phyloP scores from a whole-genome alignment of 2,888 invertebrate genomes.

The Trichacis sp. region DNA sequence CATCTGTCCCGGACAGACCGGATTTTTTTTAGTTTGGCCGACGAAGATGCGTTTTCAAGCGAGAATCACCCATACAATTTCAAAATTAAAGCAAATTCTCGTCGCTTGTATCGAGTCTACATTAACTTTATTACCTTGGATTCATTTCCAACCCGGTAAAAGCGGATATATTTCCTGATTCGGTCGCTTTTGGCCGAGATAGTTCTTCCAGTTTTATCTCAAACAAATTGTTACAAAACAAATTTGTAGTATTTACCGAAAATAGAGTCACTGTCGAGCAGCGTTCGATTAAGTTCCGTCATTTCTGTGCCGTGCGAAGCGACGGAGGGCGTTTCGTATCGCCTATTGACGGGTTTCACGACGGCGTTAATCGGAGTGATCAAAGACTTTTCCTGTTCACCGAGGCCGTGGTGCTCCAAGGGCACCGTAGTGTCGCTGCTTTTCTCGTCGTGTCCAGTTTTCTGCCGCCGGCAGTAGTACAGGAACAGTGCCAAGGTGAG shows the following conservation, averaged over 20 bases:
- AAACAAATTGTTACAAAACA: background rate
- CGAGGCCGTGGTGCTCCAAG: slow-evolving; percentile 81
- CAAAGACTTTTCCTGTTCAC: slow-evolving; percentile 87
- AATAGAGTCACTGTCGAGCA: slow-evolving; percentile 84
- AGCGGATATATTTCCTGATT: no score
- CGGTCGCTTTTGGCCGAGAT: no score
- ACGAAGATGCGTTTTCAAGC: no score
- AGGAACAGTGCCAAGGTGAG: slow-evolving; percentile 72
- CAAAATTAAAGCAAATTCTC: no score
- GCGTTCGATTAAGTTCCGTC: slow-evolving; percentile 84
- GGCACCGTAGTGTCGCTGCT: slow-evolving; percentile 74
- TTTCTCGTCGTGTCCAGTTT: slow-evolving; percentile 73
- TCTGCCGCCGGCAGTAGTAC: slow-evolving; percentile 72
- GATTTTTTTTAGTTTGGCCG: no score
- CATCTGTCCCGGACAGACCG: no score
- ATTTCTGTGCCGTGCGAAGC: slow-evolving; percentile 83
- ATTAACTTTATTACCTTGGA: no score
- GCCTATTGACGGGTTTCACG: slow-evolving; percentile 83
- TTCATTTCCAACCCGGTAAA: no score
- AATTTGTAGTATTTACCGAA: slow-evolving; percentile 73
- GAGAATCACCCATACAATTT: no score
- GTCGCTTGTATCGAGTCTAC: no score
- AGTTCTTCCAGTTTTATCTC: no score
- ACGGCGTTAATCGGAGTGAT: slow-evolving; percentile 88
- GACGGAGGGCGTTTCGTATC: slow-evolving; percentile 81